Evolutionary conservation across 2,797 vertebrate species (phyloP).

Genomic region (Benthosema pterotum): DNA sequence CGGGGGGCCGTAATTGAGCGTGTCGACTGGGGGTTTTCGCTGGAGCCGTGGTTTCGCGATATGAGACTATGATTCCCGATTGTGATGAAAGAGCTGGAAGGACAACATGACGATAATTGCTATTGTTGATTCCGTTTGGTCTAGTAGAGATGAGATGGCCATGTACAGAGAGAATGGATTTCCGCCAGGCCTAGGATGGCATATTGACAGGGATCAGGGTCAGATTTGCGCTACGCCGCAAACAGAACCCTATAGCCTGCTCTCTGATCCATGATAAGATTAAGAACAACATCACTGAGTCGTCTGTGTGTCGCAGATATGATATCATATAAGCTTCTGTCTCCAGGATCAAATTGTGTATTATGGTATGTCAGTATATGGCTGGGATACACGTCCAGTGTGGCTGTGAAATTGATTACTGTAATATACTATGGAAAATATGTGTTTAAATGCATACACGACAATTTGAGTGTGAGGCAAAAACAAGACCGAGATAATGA

Average conservation of each 20-base stretch:
- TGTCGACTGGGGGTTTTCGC: constrained; percentile 56
- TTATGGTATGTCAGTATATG: constrained; percentile 1
- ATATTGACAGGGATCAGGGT: constrained; percentile 28
- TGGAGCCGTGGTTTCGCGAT: no score
- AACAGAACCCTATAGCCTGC: neutral
- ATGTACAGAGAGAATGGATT: constrained; percentile 11
- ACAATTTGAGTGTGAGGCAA: no score
- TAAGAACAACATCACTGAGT: constrained; percentile 19
- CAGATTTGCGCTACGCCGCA: neutral
- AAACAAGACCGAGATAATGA: no score
- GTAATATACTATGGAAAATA: no score
- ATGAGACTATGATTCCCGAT: no score
- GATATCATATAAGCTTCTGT: constrained; percentile 36
- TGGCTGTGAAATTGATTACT: constrained; percentile 34
- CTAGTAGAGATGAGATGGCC: no score
- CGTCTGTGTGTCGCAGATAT: constrained; percentile 22
- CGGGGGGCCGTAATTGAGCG: constrained; percentile 73
- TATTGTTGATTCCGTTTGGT: no score
- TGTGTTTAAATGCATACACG: no score
- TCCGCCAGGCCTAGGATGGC: neutral
- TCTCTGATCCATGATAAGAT: constrained; percentile 3
- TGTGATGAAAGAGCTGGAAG: constrained; percentile 20
- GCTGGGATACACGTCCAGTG: constrained; percentile 29
- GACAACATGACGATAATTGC: neutral
- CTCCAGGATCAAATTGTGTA: constrained; percentile 51